phyloP scores from a whole-genome alignment of 2,797 vertebrate genomes.

The Cichlasoma orientale region DNA sequence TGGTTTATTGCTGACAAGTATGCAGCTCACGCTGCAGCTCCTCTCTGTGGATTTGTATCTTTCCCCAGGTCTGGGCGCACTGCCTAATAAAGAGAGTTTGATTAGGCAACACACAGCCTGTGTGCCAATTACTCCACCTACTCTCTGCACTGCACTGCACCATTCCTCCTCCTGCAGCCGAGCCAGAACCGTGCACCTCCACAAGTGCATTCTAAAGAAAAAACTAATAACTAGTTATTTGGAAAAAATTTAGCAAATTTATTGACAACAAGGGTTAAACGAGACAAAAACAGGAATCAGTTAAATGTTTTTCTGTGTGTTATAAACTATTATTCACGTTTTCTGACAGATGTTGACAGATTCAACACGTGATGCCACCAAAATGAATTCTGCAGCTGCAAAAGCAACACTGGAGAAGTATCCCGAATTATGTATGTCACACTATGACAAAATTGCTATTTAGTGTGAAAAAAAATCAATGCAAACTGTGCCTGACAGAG shows the following conservation, averaged over 20 bases:
- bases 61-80: not conserved
- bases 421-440: not conserved
- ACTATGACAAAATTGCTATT: not conserved
- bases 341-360: not conserved
- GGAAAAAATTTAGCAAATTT: not conserved
- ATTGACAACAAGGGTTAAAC: not conserved
- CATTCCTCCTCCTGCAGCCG: not conserved
- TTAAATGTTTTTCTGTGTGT: not conserved
- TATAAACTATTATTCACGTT: not conserved
- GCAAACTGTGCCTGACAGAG: not conserved
- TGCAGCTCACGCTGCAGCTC: not conserved
- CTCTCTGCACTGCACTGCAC: not conserved
- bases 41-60: not conserved
- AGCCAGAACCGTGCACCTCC: not conserved
- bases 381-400: not conserved
- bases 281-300: not conserved
- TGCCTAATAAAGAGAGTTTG: not conserved
- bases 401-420: rapidly evolving
- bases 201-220: rapidly evolving
- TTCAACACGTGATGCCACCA: not conserved
- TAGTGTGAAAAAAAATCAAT: not conserved
- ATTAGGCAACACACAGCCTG: not conserved
- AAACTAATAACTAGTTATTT: not conserved
- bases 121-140: not conserved
- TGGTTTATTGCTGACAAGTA: not conserved